These are phyloP conservation scores for Nymphalis polychloros DNA, from an alignment of 2,888 invertebrate genomes.

Conservation along the genomic window DNA sequence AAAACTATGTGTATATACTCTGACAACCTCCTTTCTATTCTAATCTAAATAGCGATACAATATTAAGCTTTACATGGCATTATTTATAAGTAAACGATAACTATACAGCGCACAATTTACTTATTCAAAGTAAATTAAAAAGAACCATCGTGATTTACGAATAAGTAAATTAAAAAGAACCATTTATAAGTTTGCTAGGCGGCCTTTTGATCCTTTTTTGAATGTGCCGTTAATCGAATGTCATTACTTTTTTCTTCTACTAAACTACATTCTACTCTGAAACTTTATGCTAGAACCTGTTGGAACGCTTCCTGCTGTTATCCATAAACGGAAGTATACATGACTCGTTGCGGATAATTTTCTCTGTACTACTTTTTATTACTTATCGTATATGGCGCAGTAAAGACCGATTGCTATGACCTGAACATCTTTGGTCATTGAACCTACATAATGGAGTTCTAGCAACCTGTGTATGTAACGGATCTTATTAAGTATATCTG, in stretches of 20 bases:
- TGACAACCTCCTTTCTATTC: too few relatives aligned
- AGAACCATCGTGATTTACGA: too few relatives aligned
- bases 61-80: background rate
- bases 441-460: slow-evolving; percentile 44
- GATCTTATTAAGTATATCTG: background rate
- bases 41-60: too few relatives aligned
- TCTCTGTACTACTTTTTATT: slow-evolving; percentile 58
- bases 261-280: slow-evolving; percentile 46
- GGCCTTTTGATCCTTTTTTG: slow-evolving; percentile 42
- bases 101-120: too few relatives aligned
- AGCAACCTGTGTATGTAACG: background rate
- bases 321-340: slow-evolving; percentile 65
- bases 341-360: slow-evolving; percentile 62
- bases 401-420: slow-evolving; percentile 53
- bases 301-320: slow-evolving; percentile 62
- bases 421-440: slow-evolving; percentile 46
- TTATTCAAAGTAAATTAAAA: too few relatives aligned
- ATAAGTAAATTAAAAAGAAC: background rate
- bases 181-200: background rate
- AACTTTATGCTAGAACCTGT: slow-evolving; percentile 56
- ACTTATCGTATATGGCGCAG: slow-evolving; percentile 47
- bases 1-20: too few relatives aligned
- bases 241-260: slow-evolving; percentile 55
- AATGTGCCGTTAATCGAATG: slow-evolving; percentile 59
- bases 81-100: background rate